A percentile compares a stretch with the other conserved stretches of the same genome.
Conservation (phyloP, 2,797 vertebrate genomes). For the Adelosebastes latens region DNA sequence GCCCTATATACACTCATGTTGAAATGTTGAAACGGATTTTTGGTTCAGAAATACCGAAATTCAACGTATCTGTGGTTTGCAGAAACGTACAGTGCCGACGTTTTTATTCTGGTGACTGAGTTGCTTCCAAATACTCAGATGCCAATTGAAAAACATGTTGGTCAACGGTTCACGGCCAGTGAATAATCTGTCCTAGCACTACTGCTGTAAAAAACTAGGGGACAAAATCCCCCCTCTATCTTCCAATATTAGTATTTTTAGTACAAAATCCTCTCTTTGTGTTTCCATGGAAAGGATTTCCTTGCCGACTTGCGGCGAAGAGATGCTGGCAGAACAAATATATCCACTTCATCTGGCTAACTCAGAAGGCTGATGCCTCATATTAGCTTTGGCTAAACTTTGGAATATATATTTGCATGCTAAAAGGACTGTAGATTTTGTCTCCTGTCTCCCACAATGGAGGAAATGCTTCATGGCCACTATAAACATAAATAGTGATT, state of each 20-base stretch:
- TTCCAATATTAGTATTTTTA: not conserved
- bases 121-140: not conserved
- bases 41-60: not conserved
- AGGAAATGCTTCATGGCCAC: not conserved
- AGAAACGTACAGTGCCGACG: not conserved
- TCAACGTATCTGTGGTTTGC: not conserved
- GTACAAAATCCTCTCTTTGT: not conserved
- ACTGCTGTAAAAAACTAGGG: not conserved
- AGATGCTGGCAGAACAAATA: not conserved
- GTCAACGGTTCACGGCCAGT: not conserved
- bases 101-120: not conserved
- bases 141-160: not conserved
- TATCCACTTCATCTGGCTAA: not conserved
- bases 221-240: not conserved
- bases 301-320: not conserved
- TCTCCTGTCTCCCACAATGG: not conserved
- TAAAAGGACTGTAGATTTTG: not conserved
- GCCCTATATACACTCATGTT: rapidly evolving
- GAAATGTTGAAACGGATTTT: not conserved
- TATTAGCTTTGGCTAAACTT: too few relatives aligned
- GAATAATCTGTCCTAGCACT: not conserved
- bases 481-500: not conserved
- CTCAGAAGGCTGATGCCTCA: too few relatives aligned
- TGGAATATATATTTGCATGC: not conserved
- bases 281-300: not conserved